phyloP scores from a whole-genome alignment of 2,797 vertebrate species.

The Knipowitschia caucasica region DNA sequence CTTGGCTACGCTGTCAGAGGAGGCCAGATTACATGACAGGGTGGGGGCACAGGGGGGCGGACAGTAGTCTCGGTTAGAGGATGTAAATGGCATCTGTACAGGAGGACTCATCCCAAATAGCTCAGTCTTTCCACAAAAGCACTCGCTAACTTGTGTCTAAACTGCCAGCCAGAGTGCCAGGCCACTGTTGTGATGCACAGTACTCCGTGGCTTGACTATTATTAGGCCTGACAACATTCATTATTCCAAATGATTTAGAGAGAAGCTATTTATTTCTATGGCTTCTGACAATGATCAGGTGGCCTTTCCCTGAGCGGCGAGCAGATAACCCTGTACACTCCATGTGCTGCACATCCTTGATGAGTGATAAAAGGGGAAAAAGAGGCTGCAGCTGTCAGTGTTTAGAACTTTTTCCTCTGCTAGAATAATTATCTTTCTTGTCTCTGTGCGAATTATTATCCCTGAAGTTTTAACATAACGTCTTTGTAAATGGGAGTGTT shows the following conservation, averaged over 20 bases:
- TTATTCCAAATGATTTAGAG: slow-evolving; percentile 66
- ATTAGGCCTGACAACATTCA: slow-evolving; percentile 61
- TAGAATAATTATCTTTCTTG: neutral
- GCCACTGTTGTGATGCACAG: slow-evolving; percentile 41
- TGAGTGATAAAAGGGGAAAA: slow-evolving; percentile 18
- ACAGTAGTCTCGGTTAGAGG: slow-evolving; percentile 35
- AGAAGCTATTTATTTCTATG: slow-evolving; percentile 38
- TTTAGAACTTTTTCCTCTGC: neutral
- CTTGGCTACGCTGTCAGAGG: slow-evolving; percentile 61
- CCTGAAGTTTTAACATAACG: too few relatives aligned
- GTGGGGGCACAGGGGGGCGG: slow-evolving; percentile 32
- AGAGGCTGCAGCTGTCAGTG: slow-evolving; percentile 6
- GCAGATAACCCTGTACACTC: slow-evolving; percentile 51
- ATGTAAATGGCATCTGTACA: slow-evolving; percentile 53
- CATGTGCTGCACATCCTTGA: slow-evolving; percentile 27
- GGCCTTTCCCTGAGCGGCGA: slow-evolving; percentile 45
- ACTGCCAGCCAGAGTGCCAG: slow-evolving; percentile 12
- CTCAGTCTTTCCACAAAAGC: slow-evolving; percentile 17
- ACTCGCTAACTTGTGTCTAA: slow-evolving; percentile 34
- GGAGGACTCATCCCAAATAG: slow-evolving; percentile 37
- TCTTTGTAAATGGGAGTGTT: too few relatives aligned
- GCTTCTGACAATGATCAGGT: slow-evolving; percentile 56
- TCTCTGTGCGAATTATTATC: neutral
- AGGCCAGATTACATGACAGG: slow-evolving; percentile 68
- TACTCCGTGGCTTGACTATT: slow-evolving; percentile 41